Percentiles rank a stretch among this genome's conserved stretches.
phyloP scores from a whole-genome alignment of 2,888 invertebrate genomes.

The Drosophila meridiana region DNA sequence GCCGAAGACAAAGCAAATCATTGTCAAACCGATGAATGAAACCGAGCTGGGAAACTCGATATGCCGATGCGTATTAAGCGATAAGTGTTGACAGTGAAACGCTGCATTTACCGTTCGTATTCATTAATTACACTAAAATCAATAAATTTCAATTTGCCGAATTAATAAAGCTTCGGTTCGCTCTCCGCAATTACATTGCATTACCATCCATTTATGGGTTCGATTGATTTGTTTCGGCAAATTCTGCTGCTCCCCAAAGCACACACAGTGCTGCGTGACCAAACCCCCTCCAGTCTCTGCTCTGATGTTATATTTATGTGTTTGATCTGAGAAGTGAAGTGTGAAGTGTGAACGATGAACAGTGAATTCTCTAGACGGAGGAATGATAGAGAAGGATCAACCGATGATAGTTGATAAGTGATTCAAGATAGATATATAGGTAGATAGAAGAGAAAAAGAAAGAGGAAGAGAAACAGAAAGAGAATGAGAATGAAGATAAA shows the following conservation, averaged over 20 bases:
- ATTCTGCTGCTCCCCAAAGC: not conserved
- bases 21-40: not conserved
- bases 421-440: not conserved
- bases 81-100: not conserved
- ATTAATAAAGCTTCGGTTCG: not conserved
- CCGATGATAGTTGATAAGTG: not conserved
- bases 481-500: too few species aligned
- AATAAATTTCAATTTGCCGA: conserved; percentile 4
- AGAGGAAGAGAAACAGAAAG: not conserved
- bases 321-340: not conserved
- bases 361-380: not conserved
- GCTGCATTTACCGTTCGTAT: not conserved
- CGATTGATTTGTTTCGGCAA: conserved; percentile 5
- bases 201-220: not conserved
- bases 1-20: not conserved
- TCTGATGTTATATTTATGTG: not conserved
- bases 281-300: not conserved
- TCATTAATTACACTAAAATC: not conserved
- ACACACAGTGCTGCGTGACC: not conserved
- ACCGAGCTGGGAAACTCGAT: not conserved
- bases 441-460: not conserved
- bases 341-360: not conserved
- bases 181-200: not conserved
- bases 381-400: not conserved
- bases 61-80: not conserved